These are phyloP conservation scores for Simalia tracyae DNA, from an alignment of 2,797 vertebrate species.

Conservation along the genomic window DNA sequence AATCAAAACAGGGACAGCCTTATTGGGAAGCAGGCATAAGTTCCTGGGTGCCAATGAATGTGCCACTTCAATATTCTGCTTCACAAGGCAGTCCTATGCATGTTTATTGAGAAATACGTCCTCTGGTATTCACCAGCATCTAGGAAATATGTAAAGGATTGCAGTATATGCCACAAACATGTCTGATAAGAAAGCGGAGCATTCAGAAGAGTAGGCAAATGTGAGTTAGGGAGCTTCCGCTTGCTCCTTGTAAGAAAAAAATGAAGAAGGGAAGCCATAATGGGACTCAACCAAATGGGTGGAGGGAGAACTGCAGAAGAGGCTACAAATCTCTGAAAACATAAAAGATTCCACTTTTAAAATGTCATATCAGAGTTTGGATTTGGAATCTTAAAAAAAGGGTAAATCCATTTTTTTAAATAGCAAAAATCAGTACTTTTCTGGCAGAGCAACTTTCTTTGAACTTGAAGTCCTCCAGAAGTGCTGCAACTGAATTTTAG, in stretches of 20 bases:
- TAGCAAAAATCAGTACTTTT: background rate
- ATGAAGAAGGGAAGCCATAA: background rate
- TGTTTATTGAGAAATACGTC: background rate
- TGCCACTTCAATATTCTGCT: background rate
- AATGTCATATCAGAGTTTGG: background rate
- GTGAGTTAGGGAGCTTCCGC: background rate
- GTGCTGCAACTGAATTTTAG: background rate
- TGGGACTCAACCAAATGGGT: background rate
- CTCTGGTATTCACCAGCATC: background rate
- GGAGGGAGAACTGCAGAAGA: background rate
- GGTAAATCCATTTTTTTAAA: background rate
- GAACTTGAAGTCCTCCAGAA: background rate
- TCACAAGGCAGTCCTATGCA: background rate
- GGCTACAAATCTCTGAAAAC: background rate
- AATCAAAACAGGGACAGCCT: background rate
- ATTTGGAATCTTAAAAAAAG: background rate
- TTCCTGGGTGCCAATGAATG: background rate
- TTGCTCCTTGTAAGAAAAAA: background rate
- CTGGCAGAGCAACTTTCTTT: background rate
- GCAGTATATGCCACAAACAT: background rate
- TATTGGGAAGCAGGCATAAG: background rate
- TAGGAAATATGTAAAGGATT: background rate
- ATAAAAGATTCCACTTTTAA: background rate
- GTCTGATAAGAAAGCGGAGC: background rate
- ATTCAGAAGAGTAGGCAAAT: constrained; percentile 25